These are phyloP conservation scores for Aurelia aurita DNA, from an alignment of 30 jellyfish, hydroid and myxozoan species.

Conservation along the genomic window DNA sequence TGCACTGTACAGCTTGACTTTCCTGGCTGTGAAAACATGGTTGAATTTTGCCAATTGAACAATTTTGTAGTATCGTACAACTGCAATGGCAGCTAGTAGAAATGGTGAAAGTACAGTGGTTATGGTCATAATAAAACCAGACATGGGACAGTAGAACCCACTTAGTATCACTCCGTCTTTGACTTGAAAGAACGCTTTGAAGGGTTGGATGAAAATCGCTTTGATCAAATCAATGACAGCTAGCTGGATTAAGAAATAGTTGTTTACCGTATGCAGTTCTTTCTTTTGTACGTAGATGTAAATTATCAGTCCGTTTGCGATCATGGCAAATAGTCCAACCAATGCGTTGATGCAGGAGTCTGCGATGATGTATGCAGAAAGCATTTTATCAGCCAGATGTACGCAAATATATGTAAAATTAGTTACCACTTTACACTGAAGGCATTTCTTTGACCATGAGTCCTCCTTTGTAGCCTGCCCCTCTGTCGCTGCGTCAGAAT, in stretches of 20 bases:
- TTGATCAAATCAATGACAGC: background rate
- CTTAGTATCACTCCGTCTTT: background rate
- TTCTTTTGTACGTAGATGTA: background rate
- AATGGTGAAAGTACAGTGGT: background rate
- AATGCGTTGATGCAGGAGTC: background rate
- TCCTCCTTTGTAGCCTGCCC: too few species aligned
- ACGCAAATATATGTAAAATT: too few species aligned
- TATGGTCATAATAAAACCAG: background rate
- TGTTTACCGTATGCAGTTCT: background rate
- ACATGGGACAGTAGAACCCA: background rate
- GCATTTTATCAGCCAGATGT: too few species aligned
- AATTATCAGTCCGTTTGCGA: background rate
- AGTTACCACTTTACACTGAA: too few species aligned
- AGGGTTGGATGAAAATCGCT: background rate
- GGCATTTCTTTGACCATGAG: too few species aligned
- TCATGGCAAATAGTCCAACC: background rate
- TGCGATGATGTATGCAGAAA: background rate
- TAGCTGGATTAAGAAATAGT: background rate
- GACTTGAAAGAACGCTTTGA: slow-evolving; percentile 1
- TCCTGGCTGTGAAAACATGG: background rate
- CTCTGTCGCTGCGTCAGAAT: too few species aligned
- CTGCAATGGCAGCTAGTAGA: background rate
- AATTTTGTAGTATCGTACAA: background rate
- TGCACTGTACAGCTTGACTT: background rate
- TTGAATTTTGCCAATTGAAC: background rate